phyloP scores from a whole-genome alignment of 2,113 vertebrate genomes.

The Psilopsiagon aymara region DNA sequence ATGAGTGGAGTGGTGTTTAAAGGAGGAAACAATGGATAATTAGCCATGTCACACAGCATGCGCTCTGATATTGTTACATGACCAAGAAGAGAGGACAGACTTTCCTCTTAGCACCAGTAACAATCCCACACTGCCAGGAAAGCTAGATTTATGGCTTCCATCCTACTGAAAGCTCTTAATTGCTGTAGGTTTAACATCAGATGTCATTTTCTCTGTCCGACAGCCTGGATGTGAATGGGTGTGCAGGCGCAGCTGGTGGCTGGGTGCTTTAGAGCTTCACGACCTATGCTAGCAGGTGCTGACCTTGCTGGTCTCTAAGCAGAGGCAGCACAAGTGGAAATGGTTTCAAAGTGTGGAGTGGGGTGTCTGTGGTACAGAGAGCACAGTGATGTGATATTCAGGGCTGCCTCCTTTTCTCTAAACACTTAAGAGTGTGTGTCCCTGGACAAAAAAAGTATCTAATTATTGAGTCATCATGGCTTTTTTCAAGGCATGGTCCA shows the following conservation, averaged over 20 bases:
- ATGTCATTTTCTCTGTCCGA: not conserved
- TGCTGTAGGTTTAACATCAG: not conserved
- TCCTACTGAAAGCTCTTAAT: not conserved
- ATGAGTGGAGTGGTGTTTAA: not conserved
- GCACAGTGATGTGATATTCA: not conserved
- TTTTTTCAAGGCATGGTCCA: slow-evolving; percentile 82
- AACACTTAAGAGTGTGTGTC: not conserved
- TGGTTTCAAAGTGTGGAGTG: not conserved
- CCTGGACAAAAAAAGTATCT: not conserved
- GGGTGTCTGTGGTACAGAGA: not conserved
- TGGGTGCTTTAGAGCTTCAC: not conserved
- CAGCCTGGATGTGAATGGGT: not conserved
- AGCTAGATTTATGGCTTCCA: not conserved
- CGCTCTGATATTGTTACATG: not conserved
- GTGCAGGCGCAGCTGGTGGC: not conserved
- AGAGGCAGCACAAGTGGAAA: not conserved
- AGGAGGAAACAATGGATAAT: slow-evolving; percentile 38
- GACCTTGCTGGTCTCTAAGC: not conserved
- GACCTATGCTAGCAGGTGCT: not conserved
- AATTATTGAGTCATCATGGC: not conserved
- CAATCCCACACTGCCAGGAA: not conserved
- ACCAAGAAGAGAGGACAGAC: not conserved
- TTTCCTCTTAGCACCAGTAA: not conserved
- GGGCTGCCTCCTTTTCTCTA: not conserved
- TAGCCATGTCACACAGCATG: slow-evolving; percentile 4